phyloP scores from a whole-genome alignment of 2,888 invertebrate genomes.

The Phasia obesa region DNA sequence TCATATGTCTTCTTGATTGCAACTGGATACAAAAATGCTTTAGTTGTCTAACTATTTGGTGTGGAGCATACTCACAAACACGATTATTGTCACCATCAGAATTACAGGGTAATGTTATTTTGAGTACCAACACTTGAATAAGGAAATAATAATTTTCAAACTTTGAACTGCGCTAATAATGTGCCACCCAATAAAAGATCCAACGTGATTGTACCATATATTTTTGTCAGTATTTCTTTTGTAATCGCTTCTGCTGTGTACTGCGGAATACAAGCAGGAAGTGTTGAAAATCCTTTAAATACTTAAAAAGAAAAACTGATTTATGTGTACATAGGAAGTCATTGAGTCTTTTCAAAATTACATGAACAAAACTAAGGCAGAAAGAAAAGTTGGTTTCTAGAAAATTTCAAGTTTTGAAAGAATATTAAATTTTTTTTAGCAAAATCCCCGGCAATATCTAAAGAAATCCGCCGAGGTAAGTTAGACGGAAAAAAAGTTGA shows the following conservation, averaged over 20 bases:
- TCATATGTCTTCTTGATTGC: too few relatives aligned
- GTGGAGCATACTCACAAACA: too few relatives aligned
- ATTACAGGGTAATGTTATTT: neutral
- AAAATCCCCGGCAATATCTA: too few relatives aligned
- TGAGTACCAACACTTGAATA: neutral
- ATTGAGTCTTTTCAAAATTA: too few relatives aligned
- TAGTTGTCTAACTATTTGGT: too few relatives aligned
- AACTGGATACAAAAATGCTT: too few relatives aligned
- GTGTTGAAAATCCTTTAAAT: neutral
- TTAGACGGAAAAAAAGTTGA: too few relatives aligned
- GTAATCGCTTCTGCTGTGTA: neutral
- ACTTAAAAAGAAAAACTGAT: neutral
- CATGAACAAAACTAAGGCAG: too few relatives aligned
- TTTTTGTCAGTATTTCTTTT: neutral
- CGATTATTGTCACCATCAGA: neutral
- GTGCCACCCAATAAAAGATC: constrained; percentile 1
- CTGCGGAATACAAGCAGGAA: neutral
- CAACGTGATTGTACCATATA: neutral
- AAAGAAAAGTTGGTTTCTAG: too few relatives aligned
- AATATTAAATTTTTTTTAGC: too few relatives aligned
- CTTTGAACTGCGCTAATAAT: constrained; percentile 10
- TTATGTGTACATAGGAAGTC: neutral
- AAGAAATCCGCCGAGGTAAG: too few relatives aligned
- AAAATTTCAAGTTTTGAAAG: too few relatives aligned
- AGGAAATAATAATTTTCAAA: constrained; percentile 26